Evolutionary conservation across 2,888 invertebrate species (phyloP), one percentile per base, ranked within the genome.

Genomic region (Furcula furcula): DNA sequence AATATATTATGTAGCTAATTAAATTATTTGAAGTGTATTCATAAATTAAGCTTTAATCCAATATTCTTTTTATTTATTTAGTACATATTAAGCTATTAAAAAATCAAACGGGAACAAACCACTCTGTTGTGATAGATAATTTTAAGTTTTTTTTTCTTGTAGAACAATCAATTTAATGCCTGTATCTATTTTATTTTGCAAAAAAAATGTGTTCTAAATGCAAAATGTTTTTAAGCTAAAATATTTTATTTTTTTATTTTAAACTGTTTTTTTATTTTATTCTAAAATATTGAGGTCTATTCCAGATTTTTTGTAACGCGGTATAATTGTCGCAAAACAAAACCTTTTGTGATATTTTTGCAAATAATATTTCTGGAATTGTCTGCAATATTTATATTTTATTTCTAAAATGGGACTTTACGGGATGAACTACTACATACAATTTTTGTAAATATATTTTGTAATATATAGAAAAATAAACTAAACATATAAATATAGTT

Each of bases 401-500:
- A 28, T 28, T 28, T 69, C 63, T 75, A 74, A 61, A 68, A 74
- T 71, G 84, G 86, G 85, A 81, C 73, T 80, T 68, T 78, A 86
- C 76, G 87, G 86, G 83, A 81, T 70, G 77, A 73, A 64, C 53
- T 56, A n/a, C n/a, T n/a, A n/a, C n/a, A n/a, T n/a, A 60, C 53
- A 56, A 50, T 48, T 63, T n/a, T 65, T 88, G 87, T 87, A 87
- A 78, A 87, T 88, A 87, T 76, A 62, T 78, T 51, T 84, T 87
- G 85, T 86, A 83, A 75, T 72, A 87, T 87, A 88, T 86, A 85
- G 82, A 76, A 55, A 76, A 65, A 71, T 76, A 72, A 76, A 75
- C 49, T 82, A 87, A 82, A 81, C 69, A 83, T 85, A 83, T 82
- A 81, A 80, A 87, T 83, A 83, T 86, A 88, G 85, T 82, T 88